Evolutionary conservation across 1,140 invertebrate species (phyloP), one percentile per base, ranked within the genome.

Genomic region (Tachypleus tridentatus): DNA sequence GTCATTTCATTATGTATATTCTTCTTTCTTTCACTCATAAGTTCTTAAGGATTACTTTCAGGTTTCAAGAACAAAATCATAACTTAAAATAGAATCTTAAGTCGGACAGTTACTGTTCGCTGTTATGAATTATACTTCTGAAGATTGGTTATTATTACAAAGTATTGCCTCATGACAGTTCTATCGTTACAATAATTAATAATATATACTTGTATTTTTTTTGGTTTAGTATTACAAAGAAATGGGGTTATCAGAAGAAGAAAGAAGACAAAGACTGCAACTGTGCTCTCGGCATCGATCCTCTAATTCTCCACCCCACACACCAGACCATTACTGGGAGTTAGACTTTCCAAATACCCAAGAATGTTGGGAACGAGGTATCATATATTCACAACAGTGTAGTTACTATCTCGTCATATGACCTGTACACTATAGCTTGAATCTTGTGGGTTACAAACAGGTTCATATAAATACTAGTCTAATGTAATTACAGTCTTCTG

Each of bases 311-410:
- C 73, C 74, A 9, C 75, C 76, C 5, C 56, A 67, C 29, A 76
- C 76, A 10, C 77, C 77, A 47, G 74, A 76, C 61, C 75, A 77
- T 66, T 78, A 75, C 70, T 78, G 77, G 77, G 73, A 75, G 47
- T 62, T 77, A 5, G 75, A 73, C 6, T 76, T 78, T 67, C 76
- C 76, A 49, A 74, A 75, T 64, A 77, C 76, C 5, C 70, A 74
- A 62, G 73, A 75, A 66, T 73, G 73, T 65, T 67, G 70, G 58
- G 68, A 73, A 52, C 69, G 73, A 74, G 75, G 76, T 75, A 61
- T 62, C 53, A 54, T 54, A n/a, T n/a, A 54, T 54, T 8, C 8
- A 54, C 8, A 54, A 54, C 29, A 29, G 29, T 29, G 29, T 29
- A 29, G 29, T 29, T 29, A 29, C 29, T 29, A 29, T 29, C 29